Conservation (phyloP, 2,113 vertebrate species). For the Salvelinus namaycush region DNA sequence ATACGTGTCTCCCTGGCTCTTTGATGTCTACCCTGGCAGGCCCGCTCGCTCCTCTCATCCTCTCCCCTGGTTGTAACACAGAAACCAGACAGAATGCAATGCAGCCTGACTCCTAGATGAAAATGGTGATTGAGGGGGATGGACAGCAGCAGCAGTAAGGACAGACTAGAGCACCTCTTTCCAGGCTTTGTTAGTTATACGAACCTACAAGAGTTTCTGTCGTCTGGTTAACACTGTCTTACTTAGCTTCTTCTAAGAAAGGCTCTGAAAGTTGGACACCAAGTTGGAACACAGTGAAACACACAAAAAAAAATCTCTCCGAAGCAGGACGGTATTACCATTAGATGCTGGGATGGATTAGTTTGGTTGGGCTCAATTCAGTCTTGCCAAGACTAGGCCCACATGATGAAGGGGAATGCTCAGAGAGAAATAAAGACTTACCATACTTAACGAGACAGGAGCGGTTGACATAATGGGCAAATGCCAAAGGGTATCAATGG, state of each 20-base stretch:
- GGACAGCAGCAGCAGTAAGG: constrained; percentile 34
- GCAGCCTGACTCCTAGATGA: constrained; percentile 78
- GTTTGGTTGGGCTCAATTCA: background rate
- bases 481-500: too few species aligned
- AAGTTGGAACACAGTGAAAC: constrained; percentile 39
- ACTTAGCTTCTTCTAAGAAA: constrained; percentile 61
- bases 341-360: background rate
- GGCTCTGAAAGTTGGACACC: constrained; percentile 60
- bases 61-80: constrained; percentile 63
- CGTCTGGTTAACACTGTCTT: constrained; percentile 68
- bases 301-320: background rate
- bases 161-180: constrained; percentile 38
- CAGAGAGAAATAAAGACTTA: background rate
- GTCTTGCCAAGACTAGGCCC: background rate
- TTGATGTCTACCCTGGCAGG: constrained; percentile 76
- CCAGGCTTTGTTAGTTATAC: constrained; percentile 53
- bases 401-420: background rate
- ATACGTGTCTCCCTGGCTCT: constrained; percentile 71
- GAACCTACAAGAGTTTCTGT: constrained; percentile 47
- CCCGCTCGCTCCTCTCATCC: constrained; percentile 50
- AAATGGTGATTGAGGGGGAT: constrained; percentile 72
- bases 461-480: background rate
- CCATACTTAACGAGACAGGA: background rate
- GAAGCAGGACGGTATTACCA: background rate
- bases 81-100: constrained; percentile 82